A percentile compares a stretch with the other conserved stretches of the same genome.
Evolutionary conservation across 2,113 vertebrate species (phyloP).

Genomic region (Felis chaus): DNA sequence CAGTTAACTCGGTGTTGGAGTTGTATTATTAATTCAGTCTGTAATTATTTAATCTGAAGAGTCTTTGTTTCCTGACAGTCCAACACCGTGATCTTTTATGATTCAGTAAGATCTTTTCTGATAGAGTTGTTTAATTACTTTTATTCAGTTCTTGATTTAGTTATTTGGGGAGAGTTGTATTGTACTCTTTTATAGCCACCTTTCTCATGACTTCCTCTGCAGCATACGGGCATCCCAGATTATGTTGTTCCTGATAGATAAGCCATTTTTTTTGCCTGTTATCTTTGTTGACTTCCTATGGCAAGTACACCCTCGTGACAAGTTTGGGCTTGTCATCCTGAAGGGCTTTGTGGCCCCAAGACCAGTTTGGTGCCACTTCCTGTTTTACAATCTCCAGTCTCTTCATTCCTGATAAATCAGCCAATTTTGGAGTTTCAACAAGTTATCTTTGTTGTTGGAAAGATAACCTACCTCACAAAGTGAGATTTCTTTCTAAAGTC

Average conservation of each 20-base stretch:
- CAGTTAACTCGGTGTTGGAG: not conserved
- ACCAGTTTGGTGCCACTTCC: not conserved
- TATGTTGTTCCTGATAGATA: not conserved
- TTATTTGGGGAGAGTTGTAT: not conserved
- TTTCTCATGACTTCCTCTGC: not conserved
- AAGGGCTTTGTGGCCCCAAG: conserved; percentile 16
- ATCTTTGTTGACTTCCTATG: conserved; percentile 63
- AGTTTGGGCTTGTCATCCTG: conserved; percentile 77
- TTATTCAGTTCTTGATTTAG: not conserved
- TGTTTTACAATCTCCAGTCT: not conserved
- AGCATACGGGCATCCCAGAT: not conserved
- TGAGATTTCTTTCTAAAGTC: not conserved
- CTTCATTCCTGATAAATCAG: not conserved
- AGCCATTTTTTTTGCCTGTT: not conserved
- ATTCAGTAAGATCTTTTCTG: not conserved
- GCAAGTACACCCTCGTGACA: conserved; percentile 71
- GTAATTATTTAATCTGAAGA: not conserved
- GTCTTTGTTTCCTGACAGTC: not conserved
- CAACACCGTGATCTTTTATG: not conserved
- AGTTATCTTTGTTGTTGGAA: conserved; percentile 46
- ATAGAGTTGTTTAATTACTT: not conserved
- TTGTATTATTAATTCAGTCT: not conserved
- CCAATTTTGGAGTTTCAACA: not conserved
- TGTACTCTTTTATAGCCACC: not conserved
- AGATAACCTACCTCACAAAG: not conserved